These are phyloP conservation scores for Zapus hudsonius DNA, from an alignment of 2,113 vertebrate genomes.

Conservation along the genomic window DNA sequence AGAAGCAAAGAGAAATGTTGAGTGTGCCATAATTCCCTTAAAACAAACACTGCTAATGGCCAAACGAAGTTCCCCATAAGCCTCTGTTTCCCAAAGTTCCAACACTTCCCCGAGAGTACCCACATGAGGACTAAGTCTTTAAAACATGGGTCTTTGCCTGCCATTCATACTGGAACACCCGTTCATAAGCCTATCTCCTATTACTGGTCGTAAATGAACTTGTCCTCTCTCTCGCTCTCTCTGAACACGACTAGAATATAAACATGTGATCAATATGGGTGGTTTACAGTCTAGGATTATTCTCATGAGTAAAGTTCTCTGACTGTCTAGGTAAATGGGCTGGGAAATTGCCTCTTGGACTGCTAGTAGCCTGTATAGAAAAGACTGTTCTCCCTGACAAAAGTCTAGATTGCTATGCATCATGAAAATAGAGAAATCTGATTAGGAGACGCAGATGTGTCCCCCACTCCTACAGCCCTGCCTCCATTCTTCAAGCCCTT, in stretches of 20 bases:
- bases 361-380: background rate
- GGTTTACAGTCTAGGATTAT: background rate
- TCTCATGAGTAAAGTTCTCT: background rate
- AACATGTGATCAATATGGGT: background rate
- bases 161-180: background rate
- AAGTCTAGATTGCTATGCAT: background rate
- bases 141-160: background rate
- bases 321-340: background rate
- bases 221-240: background rate
- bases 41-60: background rate
- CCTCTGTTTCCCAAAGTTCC: background rate
- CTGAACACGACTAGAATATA: background rate
- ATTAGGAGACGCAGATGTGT: background rate
- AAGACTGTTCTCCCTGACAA: background rate
- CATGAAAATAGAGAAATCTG: background rate
- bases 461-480: background rate
- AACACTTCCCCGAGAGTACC: background rate
- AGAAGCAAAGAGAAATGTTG: background rate
- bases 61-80: no score
- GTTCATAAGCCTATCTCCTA: background rate
- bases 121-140: background rate
- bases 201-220: background rate
- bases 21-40: background rate
- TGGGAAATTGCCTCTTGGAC: background rate
- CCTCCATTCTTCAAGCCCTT: background rate